These are phyloP conservation scores for Colletes collaris DNA, from an alignment of 2,888 invertebrate genomes.

Conservation along the genomic window DNA sequence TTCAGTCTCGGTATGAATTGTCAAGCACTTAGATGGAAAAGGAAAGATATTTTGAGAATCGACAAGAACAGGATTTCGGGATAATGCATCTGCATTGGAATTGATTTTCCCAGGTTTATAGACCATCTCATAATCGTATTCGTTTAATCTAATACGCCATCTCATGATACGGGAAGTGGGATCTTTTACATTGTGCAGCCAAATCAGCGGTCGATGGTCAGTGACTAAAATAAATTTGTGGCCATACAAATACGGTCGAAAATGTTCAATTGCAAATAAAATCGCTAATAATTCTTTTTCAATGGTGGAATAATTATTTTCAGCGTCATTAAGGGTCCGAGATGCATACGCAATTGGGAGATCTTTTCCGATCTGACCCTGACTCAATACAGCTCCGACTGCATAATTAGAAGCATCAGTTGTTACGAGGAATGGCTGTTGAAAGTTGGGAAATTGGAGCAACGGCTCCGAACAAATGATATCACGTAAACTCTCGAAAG, in stretches of 20 bases:
- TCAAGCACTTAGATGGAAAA: too few species aligned
- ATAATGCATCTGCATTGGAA: too few species aligned
- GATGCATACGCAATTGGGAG: conserved; percentile 1
- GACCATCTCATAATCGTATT: background rate
- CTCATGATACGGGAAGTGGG: background rate
- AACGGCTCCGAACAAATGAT: background rate
- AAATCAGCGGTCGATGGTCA: background rate
- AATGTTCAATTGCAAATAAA: background rate
- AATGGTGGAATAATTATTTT: background rate
- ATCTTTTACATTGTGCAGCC: background rate
- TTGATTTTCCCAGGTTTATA: background rate
- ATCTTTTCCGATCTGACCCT: background rate
- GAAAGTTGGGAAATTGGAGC: background rate
- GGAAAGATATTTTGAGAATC: too few species aligned
- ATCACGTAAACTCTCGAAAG: background rate
- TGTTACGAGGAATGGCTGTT: background rate
- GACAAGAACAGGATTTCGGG: too few species aligned
- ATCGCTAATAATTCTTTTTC: conserved; percentile 1
- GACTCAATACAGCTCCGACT: background rate
- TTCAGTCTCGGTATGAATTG: too few species aligned
- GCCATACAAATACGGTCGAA: background rate
- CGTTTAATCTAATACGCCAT: background rate
- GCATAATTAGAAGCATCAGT: background rate
- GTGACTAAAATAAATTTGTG: background rate
- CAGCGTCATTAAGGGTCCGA: background rate